Evolutionary conservation across 2,888 invertebrate genomes (phyloP).

Genomic region (Mactromeris polynyma): DNA sequence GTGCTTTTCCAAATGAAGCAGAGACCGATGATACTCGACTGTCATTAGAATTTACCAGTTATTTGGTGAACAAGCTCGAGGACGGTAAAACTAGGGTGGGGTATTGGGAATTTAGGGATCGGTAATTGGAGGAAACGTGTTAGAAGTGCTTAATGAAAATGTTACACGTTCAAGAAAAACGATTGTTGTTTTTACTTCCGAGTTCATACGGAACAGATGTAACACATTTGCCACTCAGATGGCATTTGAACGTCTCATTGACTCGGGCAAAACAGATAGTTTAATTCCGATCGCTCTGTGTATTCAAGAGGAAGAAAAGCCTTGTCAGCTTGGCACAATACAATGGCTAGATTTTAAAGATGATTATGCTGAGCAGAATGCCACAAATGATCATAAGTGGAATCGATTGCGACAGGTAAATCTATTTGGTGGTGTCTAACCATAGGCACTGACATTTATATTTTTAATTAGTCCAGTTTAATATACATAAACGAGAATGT

Average conservation of each 20-base stretch:
- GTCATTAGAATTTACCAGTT: conserved; percentile 18
- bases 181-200: conserved; percentile 26
- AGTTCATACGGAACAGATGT: conserved; percentile 22
- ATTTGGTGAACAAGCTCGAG: background rate
- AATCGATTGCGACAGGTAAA: background rate
- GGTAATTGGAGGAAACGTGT: conserved; percentile 1
- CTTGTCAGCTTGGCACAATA: background rate
- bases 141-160: background rate
- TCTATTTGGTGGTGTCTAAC: too few relatives aligned
- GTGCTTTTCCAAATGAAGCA: conserved; percentile 1
- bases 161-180: conserved; percentile 10
- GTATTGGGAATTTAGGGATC: conserved; percentile 19
- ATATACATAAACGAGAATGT: too few relatives aligned
- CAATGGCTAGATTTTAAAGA: conserved; percentile 15
- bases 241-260: conserved; percentile 15
- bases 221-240: background rate
- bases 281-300: conserved; percentile 16
- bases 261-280: background rate
- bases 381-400: background rate
- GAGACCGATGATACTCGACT: conserved; percentile 14
- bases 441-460: too few relatives aligned
- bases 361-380: background rate
- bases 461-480: too few relatives aligned
- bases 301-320: background rate
- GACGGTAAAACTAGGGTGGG: background rate